Evolutionary conservation across 2,797 vertebrate genomes (phyloP), one percentile per base, ranked within the genome.

Genomic region (Falco peregrinus): DNA sequence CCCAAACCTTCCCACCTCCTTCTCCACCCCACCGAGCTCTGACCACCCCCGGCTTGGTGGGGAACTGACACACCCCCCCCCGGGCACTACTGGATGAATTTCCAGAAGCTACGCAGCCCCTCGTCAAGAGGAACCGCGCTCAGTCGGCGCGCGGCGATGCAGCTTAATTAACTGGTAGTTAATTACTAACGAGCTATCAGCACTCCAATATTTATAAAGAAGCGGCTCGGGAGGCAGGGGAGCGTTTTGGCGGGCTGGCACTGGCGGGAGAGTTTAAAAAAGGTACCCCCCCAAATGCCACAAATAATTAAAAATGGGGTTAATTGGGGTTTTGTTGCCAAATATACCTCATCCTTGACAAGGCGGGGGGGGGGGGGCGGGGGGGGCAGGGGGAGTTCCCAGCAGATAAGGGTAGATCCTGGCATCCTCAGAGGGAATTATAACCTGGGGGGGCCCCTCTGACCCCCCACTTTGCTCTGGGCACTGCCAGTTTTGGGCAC

Each of bases 121-220:
- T 84, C 8, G 16, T 67, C 15, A 10, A 83, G 83, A 90, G 43
- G 53, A 93, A 20, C 86, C 1, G 6, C 1, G 2, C 79, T 78
- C 10, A 8, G 25, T 50, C 11, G 15, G 61, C n/a, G n/a, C n/a
- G n/a, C n/a, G n/a, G 6, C 65, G 54, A 77, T 86, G 74, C 93
- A 81, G 91, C 69, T 90, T 93, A 86, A 88, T 96, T 91, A 94
- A 65, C 60, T 2, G 5, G 41, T 48, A 71, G 86, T 83, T 96
- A 96, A 95, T 95, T 93, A 70, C 81, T 57, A 67, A 69, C 33
- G 26, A 60, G 73, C 56, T 76, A 65, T 81, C 7, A 1, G 59
- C 0, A 1, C 80, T 64, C 63, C 22, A 5, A 24, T 83, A 59
- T 68, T 71, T 59, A 15, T 56, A 64, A 73, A 31, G 39, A 57